Evolutionary conservation across 2,113 vertebrate species (phyloP).

Genomic region (Tringa solitaria): DNA sequence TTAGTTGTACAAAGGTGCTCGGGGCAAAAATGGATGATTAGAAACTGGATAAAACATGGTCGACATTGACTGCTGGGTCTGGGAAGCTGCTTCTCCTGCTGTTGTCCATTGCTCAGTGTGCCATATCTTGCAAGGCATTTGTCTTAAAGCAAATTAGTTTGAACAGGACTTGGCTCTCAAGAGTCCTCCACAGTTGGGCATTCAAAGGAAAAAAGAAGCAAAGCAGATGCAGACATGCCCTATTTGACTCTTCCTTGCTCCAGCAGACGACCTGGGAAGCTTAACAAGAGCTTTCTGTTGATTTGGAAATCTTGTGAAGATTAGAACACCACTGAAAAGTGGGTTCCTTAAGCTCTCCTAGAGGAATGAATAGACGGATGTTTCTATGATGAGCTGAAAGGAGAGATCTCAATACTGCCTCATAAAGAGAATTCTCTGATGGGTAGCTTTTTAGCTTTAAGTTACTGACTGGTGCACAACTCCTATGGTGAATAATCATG

Average conservation of each 20-base stretch:
- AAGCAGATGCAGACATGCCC: not conserved
- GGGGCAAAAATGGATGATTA: slow-evolving; percentile 97
- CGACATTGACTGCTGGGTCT: slow-evolving; percentile 79
- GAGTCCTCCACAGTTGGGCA: not conserved
- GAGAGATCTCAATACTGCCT: slow-evolving; percentile 15
- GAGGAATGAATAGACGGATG: not conserved
- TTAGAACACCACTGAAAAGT: not conserved
- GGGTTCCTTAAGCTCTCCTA: not conserved
- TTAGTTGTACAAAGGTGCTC: slow-evolving; percentile 95
- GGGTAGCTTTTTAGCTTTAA: slow-evolving; percentile 64
- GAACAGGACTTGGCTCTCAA: not conserved
- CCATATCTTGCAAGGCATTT: not conserved
- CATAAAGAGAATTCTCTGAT: slow-evolving; percentile 21
- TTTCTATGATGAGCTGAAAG: not conserved
- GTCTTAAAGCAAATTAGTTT: not conserved
- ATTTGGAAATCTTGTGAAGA: not conserved
- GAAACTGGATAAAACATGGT: slow-evolving; percentile 93
- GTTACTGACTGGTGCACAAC: slow-evolving; percentile 63
- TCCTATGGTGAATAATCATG: slow-evolving; percentile 67
- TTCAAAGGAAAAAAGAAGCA: not conserved
- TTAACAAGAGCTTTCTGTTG: not conserved
- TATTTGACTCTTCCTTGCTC: not conserved
- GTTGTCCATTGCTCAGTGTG: not conserved
- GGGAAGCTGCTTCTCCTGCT: not conserved
- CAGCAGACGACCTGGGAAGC: not conserved